Evolutionary conservation across 2,888 invertebrate genomes (phyloP), one percentile per base, ranked within the genome.

Genomic region (Physocephala rufipes): DNA sequence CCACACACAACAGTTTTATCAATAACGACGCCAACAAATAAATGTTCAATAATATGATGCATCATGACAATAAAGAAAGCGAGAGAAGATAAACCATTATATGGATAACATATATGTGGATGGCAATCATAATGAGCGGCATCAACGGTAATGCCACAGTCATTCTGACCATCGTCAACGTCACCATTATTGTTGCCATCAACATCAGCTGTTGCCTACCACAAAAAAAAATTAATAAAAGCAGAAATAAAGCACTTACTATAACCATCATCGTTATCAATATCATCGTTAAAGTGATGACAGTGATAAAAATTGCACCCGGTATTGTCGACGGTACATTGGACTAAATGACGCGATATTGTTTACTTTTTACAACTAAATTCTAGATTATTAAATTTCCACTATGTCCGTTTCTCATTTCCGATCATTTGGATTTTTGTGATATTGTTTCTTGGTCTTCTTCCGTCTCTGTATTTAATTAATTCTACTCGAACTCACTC

Each of bases 361-460:
- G 62, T 19, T 43, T 67, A 58, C 59, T 58, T 58, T 67, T 58
- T 1, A 19, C 58, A 58, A 67, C 67, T 67, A 67, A 67, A 67
- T 55, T 67, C 43, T 67, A 15, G 67, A 67, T 67, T 67, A 67
- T 67, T 67, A 67, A 67, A 67, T 67, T 67, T 67, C 67, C 67
- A 59, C 67, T 59, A 28, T 28, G 58, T 59, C 45, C 24, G 58
- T 67, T 67, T 67, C 21, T 67, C 67, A 67, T 59, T 67, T 67
- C 67, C 58, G 59, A 21, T 45, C 24, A 1, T n/a, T 53, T 53
- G 19, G 24, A 15, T 26, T 28, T 2, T 45, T 49, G 2, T 2
- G 26, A 9, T 26, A 21, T 24, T 43, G 24, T 43, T 47, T 63
- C 24, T 19, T 26, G 19, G 19, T 62, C 30, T 7, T 63, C n/a